These are phyloP conservation scores for Drosophila mettleri DNA, from an alignment of 2,888 invertebrate species.

Conservation along the genomic window DNA sequence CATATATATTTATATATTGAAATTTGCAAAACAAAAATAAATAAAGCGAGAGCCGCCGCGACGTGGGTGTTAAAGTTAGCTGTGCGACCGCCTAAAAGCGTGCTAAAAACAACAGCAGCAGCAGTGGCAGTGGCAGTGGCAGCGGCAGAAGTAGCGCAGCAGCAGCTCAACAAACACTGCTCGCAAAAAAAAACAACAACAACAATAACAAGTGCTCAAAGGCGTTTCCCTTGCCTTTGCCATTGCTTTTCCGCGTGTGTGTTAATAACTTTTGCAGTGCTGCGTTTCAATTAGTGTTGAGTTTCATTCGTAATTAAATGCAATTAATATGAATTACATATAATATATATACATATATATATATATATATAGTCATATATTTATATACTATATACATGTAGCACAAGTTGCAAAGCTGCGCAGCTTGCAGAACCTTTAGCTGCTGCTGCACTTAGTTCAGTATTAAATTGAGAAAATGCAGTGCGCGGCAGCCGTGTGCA, in stretches of 20 bases:
- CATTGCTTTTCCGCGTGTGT: background rate
- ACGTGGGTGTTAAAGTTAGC: background rate
- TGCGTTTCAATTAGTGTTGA: background rate
- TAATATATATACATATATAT: background rate
- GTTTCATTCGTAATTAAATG: background rate
- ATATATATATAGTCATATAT: background rate
- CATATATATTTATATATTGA: background rate
- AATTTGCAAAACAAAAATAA: background rate
- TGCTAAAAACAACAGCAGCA: slow-evolving; percentile 8
- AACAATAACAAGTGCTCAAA: slow-evolving; percentile 17
- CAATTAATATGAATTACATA: background rate
- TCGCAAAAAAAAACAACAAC: slow-evolving; percentile 1
- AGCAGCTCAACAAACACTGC: slow-evolving; percentile 4
- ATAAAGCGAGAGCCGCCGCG: background rate
- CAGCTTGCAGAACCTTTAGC: slow-evolving; percentile 8
- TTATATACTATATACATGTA: background rate
- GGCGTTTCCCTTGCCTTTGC: slow-evolving; percentile 6
- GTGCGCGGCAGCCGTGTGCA: slow-evolving; percentile 38
- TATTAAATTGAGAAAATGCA: slow-evolving; percentile 28
- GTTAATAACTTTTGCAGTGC: background rate
- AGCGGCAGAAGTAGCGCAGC: background rate
- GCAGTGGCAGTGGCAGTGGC: background rate
- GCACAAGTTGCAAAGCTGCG: background rate
- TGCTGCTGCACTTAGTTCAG: background rate
- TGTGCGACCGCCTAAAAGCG: slow-evolving; percentile 31